Percentiles rank a stretch among this genome's conserved stretches.
phyloP scores from a whole-genome alignment of 2,113 vertebrate genomes.

The Propithecus coquereli region DNA sequence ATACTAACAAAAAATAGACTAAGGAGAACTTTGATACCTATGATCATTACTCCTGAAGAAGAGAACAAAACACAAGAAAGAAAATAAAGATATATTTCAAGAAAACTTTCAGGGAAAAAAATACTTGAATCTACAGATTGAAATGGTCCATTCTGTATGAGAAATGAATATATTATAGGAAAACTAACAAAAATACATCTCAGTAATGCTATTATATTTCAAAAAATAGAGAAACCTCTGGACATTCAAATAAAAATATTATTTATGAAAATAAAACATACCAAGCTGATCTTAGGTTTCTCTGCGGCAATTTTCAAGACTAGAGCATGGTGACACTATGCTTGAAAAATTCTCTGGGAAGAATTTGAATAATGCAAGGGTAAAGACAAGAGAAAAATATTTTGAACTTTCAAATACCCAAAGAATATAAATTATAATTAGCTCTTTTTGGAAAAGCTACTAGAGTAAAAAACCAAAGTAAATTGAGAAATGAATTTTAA shows the following conservation, averaged over 20 bases:
- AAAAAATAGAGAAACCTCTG: neutral
- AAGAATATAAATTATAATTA: neutral
- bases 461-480: neutral
- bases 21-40: neutral
- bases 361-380: neutral
- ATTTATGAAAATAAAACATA: neutral
- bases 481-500: neutral
- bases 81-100: neutral
- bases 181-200: neutral
- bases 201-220: neutral
- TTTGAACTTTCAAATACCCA: neutral
- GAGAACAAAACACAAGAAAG: neutral
- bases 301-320: neutral
- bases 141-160: neutral
- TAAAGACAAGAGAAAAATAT: neutral
- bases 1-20: neutral
- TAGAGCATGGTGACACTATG: neutral
- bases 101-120: slow-evolving; percentile 11
- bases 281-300: neutral
- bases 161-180: neutral
- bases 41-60: neutral
- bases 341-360: neutral
- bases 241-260: neutral
- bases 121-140: neutral
- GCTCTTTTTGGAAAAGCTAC: neutral